Percentiles rank a stretch among this genome's conserved stretches.
These are phyloP conservation scores for Trichosurus vulpecula DNA, from an alignment of 2,797 vertebrate species.

Conservation along the genomic window DNA sequence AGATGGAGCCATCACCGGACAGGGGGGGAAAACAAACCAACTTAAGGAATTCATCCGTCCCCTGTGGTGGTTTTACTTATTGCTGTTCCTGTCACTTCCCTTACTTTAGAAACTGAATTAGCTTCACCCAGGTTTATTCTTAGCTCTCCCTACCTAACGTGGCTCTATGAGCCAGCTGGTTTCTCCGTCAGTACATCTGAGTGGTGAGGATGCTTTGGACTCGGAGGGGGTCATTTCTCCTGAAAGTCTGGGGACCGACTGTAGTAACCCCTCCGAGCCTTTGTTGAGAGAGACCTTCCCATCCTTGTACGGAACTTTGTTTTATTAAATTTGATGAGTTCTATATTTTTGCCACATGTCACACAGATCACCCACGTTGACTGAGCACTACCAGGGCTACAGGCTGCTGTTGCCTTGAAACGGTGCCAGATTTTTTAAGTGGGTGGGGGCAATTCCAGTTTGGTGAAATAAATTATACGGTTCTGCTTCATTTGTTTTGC, in stretches of 20 bases:
- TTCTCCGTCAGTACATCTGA: slow-evolving; percentile 70
- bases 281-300: slow-evolving; percentile 74
- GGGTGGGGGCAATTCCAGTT: slow-evolving; percentile 77
- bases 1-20: neutral
- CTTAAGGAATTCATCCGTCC: neutral
- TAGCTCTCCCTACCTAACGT: neutral
- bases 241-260: slow-evolving; percentile 39
- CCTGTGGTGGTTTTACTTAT: neutral
- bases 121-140: slow-evolving; percentile 26
- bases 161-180: slow-evolving; percentile 50
- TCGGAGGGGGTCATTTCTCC: slow-evolving; percentile 50
- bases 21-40: neutral
- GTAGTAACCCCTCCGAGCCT: slow-evolving; percentile 50
- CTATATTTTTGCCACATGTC: slow-evolving; percentile 81
- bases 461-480: slow-evolving; percentile 76
- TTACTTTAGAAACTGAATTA: slow-evolving; percentile 4
- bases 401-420: slow-evolving; percentile 73
- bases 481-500: slow-evolving; percentile 77
- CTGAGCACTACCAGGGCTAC: slow-evolving; percentile 68
- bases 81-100: neutral
- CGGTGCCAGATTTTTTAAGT: slow-evolving; percentile 78
- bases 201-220: slow-evolving; percentile 70
- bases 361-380: slow-evolving; percentile 81
- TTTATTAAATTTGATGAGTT: slow-evolving; percentile 79
- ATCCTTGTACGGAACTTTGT: slow-evolving; percentile 65